Percentiles rank a stretch among this genome's conserved stretches.
Conservation (phyloP, 1,140 invertebrate species). For the Pissodes strobi region DNA sequence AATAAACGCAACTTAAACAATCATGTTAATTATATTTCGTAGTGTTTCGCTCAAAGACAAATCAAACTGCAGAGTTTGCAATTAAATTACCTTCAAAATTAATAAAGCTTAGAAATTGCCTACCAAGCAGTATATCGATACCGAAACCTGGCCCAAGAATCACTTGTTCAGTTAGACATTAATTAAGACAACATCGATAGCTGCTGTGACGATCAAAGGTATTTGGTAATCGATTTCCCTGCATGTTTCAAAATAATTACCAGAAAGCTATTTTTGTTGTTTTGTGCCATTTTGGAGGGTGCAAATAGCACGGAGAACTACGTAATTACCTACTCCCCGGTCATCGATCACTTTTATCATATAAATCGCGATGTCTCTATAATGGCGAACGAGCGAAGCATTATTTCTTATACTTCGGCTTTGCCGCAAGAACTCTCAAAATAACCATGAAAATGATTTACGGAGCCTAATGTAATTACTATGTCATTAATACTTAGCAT, state of each 20-base stretch:
- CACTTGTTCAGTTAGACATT: not conserved
- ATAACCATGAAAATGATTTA: too few relatives aligned
- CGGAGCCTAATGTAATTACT: too few relatives aligned
- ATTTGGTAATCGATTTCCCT: constrained; percentile 4
- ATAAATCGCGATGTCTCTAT: constrained; percentile 1
- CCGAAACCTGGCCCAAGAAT: too few relatives aligned
- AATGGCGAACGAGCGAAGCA: not conserved
- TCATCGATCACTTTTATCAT: constrained; percentile 6
- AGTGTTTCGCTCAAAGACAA: too few relatives aligned
- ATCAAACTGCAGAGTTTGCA: too few relatives aligned
- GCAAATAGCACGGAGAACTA: not conserved
- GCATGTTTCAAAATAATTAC: constrained; percentile 13
- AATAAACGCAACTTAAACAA: too few relatives aligned
- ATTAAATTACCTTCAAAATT: too few relatives aligned
- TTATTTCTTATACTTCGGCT: not conserved
- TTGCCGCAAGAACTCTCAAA: too few relatives aligned
- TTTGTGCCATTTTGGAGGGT: not conserved
- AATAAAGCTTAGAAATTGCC: too few relatives aligned
- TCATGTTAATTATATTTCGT: too few relatives aligned
- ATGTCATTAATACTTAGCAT: too few relatives aligned
- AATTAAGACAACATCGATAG: not conserved
- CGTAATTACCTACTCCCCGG: constrained; percentile 6
- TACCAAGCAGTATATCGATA: too few relatives aligned
- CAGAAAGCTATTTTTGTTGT: not conserved
- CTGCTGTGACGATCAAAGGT: not conserved